These are phyloP conservation scores for Drosophila fuyamai DNA, from an alignment of 1,140 invertebrate genomes.

Conservation along the genomic window DNA sequence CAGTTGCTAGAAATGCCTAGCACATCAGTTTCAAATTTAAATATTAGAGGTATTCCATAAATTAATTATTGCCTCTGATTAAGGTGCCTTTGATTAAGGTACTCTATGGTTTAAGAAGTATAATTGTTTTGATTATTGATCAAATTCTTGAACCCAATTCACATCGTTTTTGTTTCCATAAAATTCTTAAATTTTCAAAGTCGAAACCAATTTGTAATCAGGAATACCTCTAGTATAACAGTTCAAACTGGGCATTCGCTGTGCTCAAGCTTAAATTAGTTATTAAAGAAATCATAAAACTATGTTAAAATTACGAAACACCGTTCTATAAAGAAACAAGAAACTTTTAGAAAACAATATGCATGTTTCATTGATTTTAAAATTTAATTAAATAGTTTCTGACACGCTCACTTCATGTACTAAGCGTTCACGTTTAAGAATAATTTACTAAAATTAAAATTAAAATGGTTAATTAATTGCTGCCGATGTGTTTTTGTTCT, in stretches of 20 bases:
- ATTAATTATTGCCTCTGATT: background rate
- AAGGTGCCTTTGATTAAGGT: too few species aligned
- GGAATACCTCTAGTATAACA: slow-evolving; percentile 4
- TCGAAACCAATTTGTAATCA: background rate
- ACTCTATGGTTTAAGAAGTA: too few species aligned
- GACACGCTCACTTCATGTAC: slow-evolving; percentile 41
- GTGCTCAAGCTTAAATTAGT: slow-evolving; percentile 25
- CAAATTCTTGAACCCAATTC: too few species aligned
- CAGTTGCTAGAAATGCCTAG: slow-evolving; percentile 19
- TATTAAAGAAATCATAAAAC: slow-evolving; percentile 20
- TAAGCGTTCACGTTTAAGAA: slow-evolving; percentile 52
- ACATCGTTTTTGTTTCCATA: too few species aligned
- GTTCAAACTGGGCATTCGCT: slow-evolving; percentile 5
- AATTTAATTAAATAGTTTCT: slow-evolving; percentile 37
- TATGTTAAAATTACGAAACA: slow-evolving; percentile 27
- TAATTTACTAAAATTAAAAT: slow-evolving; percentile 73
- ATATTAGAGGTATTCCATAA: slow-evolving; percentile 2
- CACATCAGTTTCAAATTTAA: background rate
- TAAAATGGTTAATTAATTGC: slow-evolving; percentile 45
- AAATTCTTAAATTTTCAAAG: background rate
- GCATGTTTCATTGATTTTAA: slow-evolving; percentile 29
- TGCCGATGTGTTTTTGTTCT: slow-evolving; percentile 22
- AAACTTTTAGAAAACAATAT: slow-evolving; percentile 17
- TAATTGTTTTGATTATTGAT: too few species aligned
- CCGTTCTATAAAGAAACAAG: slow-evolving; percentile 26